Evolutionary conservation across 2,797 vertebrate species (phyloP).

Genomic region (Falco novaeseelandiae): DNA sequence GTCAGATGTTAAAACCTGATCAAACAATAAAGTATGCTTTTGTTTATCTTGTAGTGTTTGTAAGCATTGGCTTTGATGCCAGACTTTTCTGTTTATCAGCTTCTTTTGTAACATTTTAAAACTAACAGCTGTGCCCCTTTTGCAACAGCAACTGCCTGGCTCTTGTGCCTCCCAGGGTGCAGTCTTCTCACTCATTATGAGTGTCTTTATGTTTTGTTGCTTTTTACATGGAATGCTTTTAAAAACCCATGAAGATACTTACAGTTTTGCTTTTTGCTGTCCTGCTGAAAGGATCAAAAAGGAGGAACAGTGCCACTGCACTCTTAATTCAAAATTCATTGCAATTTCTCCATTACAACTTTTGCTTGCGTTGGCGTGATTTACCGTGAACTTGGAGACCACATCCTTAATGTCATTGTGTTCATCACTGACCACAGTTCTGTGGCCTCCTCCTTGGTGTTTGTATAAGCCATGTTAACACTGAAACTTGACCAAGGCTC

Average conservation of each 20-base stretch:
- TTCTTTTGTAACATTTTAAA: background rate
- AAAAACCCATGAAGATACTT: background rate
- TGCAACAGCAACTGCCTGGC: background rate
- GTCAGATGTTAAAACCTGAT: background rate
- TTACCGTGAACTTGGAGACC: background rate
- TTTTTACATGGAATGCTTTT: background rate
- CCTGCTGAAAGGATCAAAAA: background rate
- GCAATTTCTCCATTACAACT: background rate
- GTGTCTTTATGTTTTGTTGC: background rate
- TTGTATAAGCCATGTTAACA: background rate
- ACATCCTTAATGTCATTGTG: background rate
- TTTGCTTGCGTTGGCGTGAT: constrained; percentile 32
- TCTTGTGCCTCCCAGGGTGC: background rate
- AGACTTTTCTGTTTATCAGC: background rate
- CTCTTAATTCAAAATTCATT: background rate
- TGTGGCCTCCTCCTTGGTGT: background rate
- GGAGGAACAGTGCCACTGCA: background rate
- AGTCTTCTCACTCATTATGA: background rate
- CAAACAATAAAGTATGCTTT: background rate
- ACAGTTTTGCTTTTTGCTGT: background rate
- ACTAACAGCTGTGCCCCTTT: background rate
- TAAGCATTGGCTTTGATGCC: background rate
- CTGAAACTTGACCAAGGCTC: constrained; percentile 3
- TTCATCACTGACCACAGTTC: background rate
- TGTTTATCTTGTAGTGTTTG: background rate